Evolutionary conservation across 2,113 vertebrate species (phyloP).

Genomic region (Aleadryas rufinucha): DNA sequence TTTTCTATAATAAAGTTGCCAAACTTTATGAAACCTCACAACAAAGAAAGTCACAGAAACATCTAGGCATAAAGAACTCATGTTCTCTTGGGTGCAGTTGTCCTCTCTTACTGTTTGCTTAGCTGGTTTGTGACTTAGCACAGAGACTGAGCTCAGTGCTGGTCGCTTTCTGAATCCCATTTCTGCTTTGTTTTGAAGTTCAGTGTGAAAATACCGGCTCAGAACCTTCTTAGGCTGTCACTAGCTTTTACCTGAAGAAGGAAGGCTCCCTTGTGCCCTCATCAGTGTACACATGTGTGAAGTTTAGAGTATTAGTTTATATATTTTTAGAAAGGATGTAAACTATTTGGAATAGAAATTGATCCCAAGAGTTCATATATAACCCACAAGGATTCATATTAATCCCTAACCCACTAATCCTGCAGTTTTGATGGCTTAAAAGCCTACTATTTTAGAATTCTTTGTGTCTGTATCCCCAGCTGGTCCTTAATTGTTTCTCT

Average conservation of each 20-base stretch:
- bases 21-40: neutral
- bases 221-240: neutral
- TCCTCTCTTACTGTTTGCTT: neutral
- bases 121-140: neutral
- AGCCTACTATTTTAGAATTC: constrained; percentile 20
- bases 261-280: constrained; percentile 18
- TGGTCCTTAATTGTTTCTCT: constrained; percentile 45
- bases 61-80: neutral
- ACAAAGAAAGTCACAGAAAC: neutral
- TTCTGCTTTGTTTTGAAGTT: neutral
- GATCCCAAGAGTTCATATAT: neutral
- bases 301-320: constrained; percentile 26
- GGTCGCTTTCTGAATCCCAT: neutral
- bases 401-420: constrained; percentile 30
- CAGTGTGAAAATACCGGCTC: neutral
- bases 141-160: neutral
- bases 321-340: constrained; percentile 33
- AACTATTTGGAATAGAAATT: constrained; percentile 36
- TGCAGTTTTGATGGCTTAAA: constrained; percentile 37
- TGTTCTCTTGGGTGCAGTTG: neutral
- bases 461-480: constrained; percentile 11
- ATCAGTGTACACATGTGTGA: neutral
- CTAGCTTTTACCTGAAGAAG: constrained; percentile 17
- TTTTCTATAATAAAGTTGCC: neutral
- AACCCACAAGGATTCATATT: constrained; percentile 6